These are phyloP conservation scores for Platycnemis pennipes DNA, from an alignment of 2,888 invertebrate species.

Conservation along the genomic window DNA sequence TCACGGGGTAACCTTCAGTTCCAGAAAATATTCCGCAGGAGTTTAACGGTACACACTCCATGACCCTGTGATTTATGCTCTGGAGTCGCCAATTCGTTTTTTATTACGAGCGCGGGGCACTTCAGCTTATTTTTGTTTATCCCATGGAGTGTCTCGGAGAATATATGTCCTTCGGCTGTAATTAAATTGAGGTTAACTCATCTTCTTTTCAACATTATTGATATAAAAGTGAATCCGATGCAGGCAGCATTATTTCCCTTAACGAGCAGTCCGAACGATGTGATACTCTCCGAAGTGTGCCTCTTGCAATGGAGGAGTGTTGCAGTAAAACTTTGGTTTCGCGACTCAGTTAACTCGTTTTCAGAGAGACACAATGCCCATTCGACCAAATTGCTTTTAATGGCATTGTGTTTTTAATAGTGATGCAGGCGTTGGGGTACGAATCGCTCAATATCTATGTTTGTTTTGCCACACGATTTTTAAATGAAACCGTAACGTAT, in stretches of 20 bases:
- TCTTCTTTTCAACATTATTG: neutral
- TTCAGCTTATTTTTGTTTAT: neutral
- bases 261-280: neutral
- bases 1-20: neutral
- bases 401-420: no score
- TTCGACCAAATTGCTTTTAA: no score
- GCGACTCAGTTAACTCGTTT: no score
- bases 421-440: no score
- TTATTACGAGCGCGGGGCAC: neutral
- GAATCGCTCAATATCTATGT: no score
- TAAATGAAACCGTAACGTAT: no score
- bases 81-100: neutral
- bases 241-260: neutral
- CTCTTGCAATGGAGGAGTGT: neutral
- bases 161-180: neutral
- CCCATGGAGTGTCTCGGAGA: neutral
- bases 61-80: slow-evolving; percentile 18
- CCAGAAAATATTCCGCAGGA: neutral
- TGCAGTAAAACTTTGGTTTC: neutral
- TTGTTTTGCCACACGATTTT: no score
- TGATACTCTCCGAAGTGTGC: neutral
- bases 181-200: neutral
- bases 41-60: neutral
- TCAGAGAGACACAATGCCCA: no score
- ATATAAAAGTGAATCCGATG: neutral